Evolutionary conservation across 2,113 vertebrate genomes (phyloP).

Genomic region (Chaetura pelagica): DNA sequence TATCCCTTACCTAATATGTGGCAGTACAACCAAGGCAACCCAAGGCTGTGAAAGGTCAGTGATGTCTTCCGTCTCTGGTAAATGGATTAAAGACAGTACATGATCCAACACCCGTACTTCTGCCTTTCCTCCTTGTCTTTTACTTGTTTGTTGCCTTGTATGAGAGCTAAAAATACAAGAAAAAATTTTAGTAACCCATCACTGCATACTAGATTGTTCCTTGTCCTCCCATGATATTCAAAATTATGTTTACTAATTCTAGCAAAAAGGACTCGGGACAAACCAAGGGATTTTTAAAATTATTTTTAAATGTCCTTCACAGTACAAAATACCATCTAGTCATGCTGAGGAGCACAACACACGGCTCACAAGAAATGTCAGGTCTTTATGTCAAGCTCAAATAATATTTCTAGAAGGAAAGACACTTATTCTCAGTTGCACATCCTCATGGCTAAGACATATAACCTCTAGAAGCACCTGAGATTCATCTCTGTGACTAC

Average conservation of each 20-base stretch:
- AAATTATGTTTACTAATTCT: not conserved
- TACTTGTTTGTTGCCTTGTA: constrained; percentile 59
- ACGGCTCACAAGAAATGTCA: not conserved
- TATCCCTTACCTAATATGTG: constrained; percentile 88
- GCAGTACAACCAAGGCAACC: constrained; percentile 90
- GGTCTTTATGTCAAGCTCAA: not conserved
- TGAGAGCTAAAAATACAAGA: constrained; percentile 56
- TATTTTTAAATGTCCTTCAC: not conserved
- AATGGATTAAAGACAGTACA: constrained; percentile 81
- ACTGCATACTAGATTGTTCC: not conserved
- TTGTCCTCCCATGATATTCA: not conserved
- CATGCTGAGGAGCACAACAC: not conserved
- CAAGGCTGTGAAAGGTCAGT: constrained; percentile 85
- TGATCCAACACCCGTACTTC: constrained; percentile 74
- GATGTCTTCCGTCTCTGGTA: constrained; percentile 64
- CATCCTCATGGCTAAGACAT: not conserved
- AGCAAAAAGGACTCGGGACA: not conserved
- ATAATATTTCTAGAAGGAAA: not conserved
- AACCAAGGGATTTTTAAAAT: not conserved
- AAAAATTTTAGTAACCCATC: not conserved
- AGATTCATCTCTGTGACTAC: not conserved
- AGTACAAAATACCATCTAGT: not conserved
- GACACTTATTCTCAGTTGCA: not conserved
- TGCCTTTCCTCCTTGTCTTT: constrained; percentile 34
- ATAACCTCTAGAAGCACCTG: not conserved